Evolutionary conservation across 2,888 invertebrate species (phyloP).

Genomic region (Nineta flava): DNA sequence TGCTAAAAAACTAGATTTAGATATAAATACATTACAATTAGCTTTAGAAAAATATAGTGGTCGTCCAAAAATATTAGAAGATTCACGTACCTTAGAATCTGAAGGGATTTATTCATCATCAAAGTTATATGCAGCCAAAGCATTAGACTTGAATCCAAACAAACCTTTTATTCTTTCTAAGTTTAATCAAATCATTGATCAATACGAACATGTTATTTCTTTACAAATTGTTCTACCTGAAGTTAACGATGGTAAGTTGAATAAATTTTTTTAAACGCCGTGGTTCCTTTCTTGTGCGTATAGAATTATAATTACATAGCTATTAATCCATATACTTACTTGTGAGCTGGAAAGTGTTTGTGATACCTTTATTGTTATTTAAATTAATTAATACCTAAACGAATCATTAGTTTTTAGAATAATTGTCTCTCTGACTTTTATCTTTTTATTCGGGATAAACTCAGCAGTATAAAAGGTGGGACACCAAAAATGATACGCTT

Average conservation of each 20-base stretch:
- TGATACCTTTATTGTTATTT: too few relatives aligned
- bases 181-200: slow-evolving; percentile 34
- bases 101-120: slow-evolving; percentile 24
- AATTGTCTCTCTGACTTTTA: too few relatives aligned
- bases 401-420: too few relatives aligned
- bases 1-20: slow-evolving; percentile 29
- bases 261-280: not conserved
- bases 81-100: slow-evolving; percentile 24
- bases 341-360: too few relatives aligned
- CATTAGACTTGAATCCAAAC: slow-evolving; percentile 30
- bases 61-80: slow-evolving; percentile 24
- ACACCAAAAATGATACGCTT: too few relatives aligned
- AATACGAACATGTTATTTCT: slow-evolving; percentile 43
- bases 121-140: slow-evolving; percentile 34
- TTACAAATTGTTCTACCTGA: slow-evolving; percentile 46
- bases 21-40: slow-evolving; percentile 27
- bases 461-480: too few relatives aligned
- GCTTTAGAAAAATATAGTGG: slow-evolving; percentile 29
- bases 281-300: not conserved
- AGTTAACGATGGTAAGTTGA: slow-evolving; percentile 35
- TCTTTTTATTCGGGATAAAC: too few relatives aligned
- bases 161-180: slow-evolving; percentile 30
- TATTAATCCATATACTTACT: too few relatives aligned
- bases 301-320: not conserved
- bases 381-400: too few relatives aligned